phyloP scores from a whole-genome alignment of 2,888 invertebrate genomes.

The Ceratothoa steindachneri region DNA sequence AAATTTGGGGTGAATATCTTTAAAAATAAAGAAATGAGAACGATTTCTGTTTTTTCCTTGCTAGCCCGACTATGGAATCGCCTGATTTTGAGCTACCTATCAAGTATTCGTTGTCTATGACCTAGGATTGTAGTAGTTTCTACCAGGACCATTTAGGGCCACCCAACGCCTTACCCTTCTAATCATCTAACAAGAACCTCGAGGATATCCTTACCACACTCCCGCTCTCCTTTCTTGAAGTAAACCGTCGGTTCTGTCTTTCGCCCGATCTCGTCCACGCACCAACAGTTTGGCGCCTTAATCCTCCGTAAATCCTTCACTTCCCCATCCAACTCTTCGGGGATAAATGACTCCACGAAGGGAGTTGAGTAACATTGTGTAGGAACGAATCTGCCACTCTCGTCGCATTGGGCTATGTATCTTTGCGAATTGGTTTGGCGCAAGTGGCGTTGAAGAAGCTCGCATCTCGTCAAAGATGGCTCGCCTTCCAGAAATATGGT shows the following conservation, averaged over 20 bases:
- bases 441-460: constrained; percentile 39
- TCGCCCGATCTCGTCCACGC: constrained; percentile 71
- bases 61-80: too few species aligned
- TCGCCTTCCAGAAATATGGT: constrained; percentile 44
- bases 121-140: too few species aligned
- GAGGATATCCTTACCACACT: constrained; percentile 47
- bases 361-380: constrained; percentile 67
- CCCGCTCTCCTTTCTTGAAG: constrained; percentile 40
- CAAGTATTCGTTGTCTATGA: too few species aligned
- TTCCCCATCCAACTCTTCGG: background rate
- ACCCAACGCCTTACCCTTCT: too few species aligned
- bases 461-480: constrained; percentile 38
- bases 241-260: constrained; percentile 65
- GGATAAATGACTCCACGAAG: constrained; percentile 2
- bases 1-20: too few species aligned
- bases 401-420: constrained; percentile 68
- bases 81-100: too few species aligned
- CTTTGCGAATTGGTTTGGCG: constrained; percentile 55
- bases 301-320: background rate
- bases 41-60: too few species aligned
- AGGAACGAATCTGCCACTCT: constrained; percentile 65
- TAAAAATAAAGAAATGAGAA: too few species aligned
- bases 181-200: too few species aligned
- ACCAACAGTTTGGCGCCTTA: constrained; percentile 63
- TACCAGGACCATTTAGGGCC: too few species aligned